Evolutionary conservation across 2,113 vertebrate species (phyloP), one percentile per base, ranked within the genome.

Genomic region (Dipodomys stephensi): DNA sequence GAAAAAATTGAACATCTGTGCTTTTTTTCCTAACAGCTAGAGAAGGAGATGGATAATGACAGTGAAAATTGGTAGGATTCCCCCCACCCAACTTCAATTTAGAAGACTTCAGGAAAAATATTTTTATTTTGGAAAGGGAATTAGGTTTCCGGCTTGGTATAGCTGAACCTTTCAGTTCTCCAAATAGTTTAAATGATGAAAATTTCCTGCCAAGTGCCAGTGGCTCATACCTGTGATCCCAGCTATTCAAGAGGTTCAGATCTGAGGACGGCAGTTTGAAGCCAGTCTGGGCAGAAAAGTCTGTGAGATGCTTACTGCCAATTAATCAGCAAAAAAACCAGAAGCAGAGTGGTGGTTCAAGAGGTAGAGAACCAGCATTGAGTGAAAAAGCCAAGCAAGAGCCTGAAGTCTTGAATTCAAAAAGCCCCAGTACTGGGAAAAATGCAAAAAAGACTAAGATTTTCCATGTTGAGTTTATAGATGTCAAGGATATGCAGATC

Each of bases 71-170:
- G 49, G 28, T 25, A 65, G 23, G 4, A 0, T 57, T 19, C 4
- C 15, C 53, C 15, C 15, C 53, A 1, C 15, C 3, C 15, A 57
- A 15, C 15, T 13, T 57, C 53, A 57, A 57, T 95, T 72, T 74
- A 92, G 92, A 77, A 92, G 84, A 88, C 25, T 62, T 62, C 30
- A 91, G 67, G 78, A 67, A 93, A 93, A 94, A 84, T 68, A 67
- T 68, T 60, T 88, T 93, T 71, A 35, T 79, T 88, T 19, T 46
- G 13, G 28, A 13, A 87, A 97, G 71, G 87, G 25, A 44, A 78
- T 92, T 93, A 72, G 68, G 49, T 35, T 78, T 97, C 92, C 95
- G 97, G 97, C 96, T 97, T 97, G 94, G 94, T 92, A 95, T 94
- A 57, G 30, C 62, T 96, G 92, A 77, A 78, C 85, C 32, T 96